phyloP scores from a whole-genome alignment of 64 coral and sea anemone genomes.

The Dendrophyllia cribrosa region DNA sequence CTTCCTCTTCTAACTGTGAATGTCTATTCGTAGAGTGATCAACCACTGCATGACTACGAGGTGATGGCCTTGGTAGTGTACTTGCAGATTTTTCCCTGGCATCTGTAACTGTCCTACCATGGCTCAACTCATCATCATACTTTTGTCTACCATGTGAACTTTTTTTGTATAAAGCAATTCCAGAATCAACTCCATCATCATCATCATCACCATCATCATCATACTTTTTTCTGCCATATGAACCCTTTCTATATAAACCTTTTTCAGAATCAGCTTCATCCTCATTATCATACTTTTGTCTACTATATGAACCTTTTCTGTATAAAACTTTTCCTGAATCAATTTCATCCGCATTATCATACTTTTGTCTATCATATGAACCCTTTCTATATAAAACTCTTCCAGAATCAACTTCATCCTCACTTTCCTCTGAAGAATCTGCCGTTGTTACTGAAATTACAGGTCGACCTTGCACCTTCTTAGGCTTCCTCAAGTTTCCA shows the following conservation, averaged over 20 bases:
- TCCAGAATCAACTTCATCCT: background rate
- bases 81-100: background rate
- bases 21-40: background rate
- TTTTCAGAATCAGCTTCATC: background rate
- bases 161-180: background rate
- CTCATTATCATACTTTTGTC: background rate
- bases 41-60: background rate
- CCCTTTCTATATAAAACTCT: background rate
- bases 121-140: background rate
- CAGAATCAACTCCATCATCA: no score
- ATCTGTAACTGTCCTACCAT: background rate
- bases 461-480: constrained; percentile 15
- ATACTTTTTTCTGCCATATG: background rate
- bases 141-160: background rate
- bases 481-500: constrained; percentile 4
- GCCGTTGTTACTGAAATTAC: background rate
- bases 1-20: background rate
- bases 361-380: background rate
- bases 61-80: background rate
- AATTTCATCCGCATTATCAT: no score
- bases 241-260: background rate
- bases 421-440: constrained; percentile 21
- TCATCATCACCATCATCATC: no score
- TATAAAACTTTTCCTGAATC: background rate
- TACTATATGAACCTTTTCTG: background rate